Percentiles rank a stretch among this genome's conserved stretches.
These are phyloP conservation scores for Polypedilum pembai DNA, from an alignment of 1,140 invertebrate species.

Conservation along the genomic window DNA sequence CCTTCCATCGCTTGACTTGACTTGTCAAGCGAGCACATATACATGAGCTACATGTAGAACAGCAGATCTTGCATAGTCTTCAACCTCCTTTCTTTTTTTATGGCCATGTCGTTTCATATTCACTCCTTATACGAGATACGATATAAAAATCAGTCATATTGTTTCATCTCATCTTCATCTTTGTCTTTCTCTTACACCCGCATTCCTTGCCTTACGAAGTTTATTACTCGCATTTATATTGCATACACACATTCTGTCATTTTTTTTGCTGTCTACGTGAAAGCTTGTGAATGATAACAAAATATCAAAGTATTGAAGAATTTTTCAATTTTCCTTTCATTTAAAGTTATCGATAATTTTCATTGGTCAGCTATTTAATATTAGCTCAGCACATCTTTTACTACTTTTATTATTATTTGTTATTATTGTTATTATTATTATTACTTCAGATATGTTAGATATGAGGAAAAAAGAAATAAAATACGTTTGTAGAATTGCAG, in stretches of 20 bases:
- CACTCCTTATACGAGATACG: background rate
- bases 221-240: background rate
- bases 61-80: background rate
- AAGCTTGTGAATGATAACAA: no score
- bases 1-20: background rate
- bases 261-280: no score
- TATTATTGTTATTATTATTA: background rate
- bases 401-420: background rate
- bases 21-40: background rate
- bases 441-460: background rate
- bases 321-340: no score
- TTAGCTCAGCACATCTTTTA: constrained; percentile 21
- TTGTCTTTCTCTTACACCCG: no score
- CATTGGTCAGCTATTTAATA: background rate
- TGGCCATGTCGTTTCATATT: background rate
- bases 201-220: background rate
- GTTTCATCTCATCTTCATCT: background rate
- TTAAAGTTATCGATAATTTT: no score
- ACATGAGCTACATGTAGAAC: background rate
- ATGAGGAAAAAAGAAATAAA: background rate
- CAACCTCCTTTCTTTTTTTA: background rate
- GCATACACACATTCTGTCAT: no score
- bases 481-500: background rate
- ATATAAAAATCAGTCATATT: constrained; percentile 19
- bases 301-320: no score